phyloP scores from a whole-genome alignment of 1,140 invertebrate species.

The Drosophila mauritiana region DNA sequence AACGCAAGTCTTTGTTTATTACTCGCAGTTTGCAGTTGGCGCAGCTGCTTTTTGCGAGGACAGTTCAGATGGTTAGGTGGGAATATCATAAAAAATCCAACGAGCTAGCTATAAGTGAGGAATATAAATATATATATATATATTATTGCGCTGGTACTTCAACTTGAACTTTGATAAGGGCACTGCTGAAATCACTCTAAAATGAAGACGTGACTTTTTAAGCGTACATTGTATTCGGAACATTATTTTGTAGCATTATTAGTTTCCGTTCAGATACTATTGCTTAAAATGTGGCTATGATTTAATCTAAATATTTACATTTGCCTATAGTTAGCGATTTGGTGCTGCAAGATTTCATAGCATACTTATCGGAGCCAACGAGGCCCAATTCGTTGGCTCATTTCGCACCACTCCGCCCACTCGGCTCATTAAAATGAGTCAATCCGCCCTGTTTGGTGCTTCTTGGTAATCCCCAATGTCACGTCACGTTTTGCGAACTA shows the following conservation, averaged over 20 bases:
- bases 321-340: neutral
- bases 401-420: conserved; percentile 10
- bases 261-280: neutral
- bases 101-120: neutral
- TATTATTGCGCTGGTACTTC: too few relatives aligned
- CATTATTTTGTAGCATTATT: neutral
- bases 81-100: conserved; percentile 9
- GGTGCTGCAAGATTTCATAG: conserved; percentile 13
- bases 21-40: conserved; percentile 22
- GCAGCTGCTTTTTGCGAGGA: conserved; percentile 57
- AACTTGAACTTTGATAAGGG: neutral
- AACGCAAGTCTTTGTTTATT: conserved; percentile 35
- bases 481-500: conserved; percentile 39
- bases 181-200: neutral
- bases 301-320: too few relatives aligned
- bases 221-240: neutral
- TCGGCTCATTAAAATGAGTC: conserved; percentile 28
- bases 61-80: conserved; percentile 19
- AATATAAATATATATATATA: neutral
- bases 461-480: conserved; percentile 48
- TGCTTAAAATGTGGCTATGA: too few relatives aligned
- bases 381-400: neutral
- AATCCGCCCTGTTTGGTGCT: conserved; percentile 22
- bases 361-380: conserved; percentile 47
- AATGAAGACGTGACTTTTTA: neutral